phyloP scores from a whole-genome alignment of 2,888 invertebrate genomes.

The Cephus sareptanus region DNA sequence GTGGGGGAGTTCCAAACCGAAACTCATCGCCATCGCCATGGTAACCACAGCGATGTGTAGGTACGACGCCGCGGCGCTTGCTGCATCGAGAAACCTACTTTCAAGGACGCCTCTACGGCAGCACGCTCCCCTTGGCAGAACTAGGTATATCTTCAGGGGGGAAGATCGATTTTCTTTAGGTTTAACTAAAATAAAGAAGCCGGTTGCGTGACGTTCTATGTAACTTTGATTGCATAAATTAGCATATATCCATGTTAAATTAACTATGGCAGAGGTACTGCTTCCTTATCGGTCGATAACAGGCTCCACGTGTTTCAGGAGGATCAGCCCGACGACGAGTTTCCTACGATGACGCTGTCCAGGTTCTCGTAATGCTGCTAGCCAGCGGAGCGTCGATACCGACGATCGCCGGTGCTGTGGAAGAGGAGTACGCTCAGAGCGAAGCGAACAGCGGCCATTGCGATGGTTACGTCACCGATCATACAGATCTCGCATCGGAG shows the following conservation, averaged over 20 bases:
- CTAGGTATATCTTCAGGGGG: background rate
- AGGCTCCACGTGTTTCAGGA: background rate
- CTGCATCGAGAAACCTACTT: background rate
- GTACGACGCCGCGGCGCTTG: background rate
- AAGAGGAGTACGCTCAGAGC: conserved; percentile 58
- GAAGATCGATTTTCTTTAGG: background rate
- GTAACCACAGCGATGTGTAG: conserved; percentile 35
- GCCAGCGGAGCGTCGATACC: conserved; percentile 59
- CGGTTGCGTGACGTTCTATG: background rate
- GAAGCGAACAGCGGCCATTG: conserved; percentile 59
- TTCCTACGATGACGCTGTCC: conserved; percentile 26
- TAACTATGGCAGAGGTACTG: background rate
- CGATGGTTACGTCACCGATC: conserved; percentile 78
- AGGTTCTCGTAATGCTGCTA: conserved; percentile 57
- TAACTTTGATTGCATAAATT: background rate
- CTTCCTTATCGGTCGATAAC: background rate
- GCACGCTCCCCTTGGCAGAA: background rate
- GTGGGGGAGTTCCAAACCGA: conserved; percentile 22
- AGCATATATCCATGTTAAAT: background rate
- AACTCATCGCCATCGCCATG: conserved; percentile 38
- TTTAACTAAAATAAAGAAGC: background rate
- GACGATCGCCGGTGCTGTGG: conserved; percentile 62
- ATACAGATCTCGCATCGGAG: conserved; percentile 84
- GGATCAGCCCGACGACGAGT: background rate
- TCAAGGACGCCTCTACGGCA: background rate